phyloP scores from a whole-genome alignment of 2,888 invertebrate genomes.

The Crossocerus cetratus region DNA sequence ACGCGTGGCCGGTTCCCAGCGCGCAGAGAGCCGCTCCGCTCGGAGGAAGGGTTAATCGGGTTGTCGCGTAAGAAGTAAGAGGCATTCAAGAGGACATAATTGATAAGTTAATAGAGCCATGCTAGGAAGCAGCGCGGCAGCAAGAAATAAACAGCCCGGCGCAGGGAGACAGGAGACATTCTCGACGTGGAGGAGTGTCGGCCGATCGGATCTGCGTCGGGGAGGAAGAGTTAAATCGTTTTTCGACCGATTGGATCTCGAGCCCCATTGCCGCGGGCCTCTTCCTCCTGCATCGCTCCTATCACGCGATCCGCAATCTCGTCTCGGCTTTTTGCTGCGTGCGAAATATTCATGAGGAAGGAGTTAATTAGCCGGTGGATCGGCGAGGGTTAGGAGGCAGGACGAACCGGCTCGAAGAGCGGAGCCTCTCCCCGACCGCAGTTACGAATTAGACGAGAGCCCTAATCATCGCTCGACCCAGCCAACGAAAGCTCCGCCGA shows the following conservation, averaged over 20 bases:
- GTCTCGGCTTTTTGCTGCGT: not conserved
- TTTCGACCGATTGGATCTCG: not conserved
- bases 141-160: no score
- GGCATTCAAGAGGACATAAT: no score
- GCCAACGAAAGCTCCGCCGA: conserved; percentile 44
- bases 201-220: not conserved
- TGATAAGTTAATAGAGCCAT: no score
- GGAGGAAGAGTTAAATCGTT: not conserved
- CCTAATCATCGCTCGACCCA: conserved; percentile 10
- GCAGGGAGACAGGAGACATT: no score
- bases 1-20: no score
- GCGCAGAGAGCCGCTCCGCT: no score
- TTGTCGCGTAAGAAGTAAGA: no score
- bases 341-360: conserved; percentile 2
- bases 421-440: not conserved
- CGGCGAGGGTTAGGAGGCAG: not conserved
- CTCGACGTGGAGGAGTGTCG: no score
- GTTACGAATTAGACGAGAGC: not conserved
- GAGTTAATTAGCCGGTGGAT: conserved; percentile 1
- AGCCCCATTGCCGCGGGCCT: not conserved
- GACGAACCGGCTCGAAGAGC: not conserved
- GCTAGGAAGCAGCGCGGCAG: no score
- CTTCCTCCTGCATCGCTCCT: not conserved
- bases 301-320: not conserved
- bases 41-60: no score